Percentiles rank a stretch among this genome's conserved stretches.
Evolutionary conservation across 2,888 invertebrate species (phyloP).

Genomic region (Auanema freiburgensis): DNA sequence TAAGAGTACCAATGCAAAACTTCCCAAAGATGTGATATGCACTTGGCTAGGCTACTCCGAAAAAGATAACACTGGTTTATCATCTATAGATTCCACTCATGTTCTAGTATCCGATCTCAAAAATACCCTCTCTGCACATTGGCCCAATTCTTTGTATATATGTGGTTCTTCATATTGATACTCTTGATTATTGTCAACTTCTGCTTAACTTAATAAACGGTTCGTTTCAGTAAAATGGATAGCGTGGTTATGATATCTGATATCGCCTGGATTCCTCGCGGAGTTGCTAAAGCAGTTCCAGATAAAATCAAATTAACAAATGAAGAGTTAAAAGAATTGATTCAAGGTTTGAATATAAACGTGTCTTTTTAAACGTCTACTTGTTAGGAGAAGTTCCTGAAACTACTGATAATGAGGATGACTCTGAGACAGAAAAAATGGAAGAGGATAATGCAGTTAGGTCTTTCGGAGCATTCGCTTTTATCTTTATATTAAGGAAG

Average conservation of each 20-base stretch:
- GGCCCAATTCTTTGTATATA: slow-evolving; percentile 3
- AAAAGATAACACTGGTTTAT: neutral
- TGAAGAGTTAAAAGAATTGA: slow-evolving; percentile 47
- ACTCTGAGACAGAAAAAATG: slow-evolving; percentile 17
- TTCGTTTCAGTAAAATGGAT: slow-evolving; percentile 28
- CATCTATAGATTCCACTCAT: slow-evolving; percentile 6
- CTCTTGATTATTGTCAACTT: slow-evolving; percentile 1
- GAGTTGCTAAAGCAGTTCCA: slow-evolving; percentile 54
- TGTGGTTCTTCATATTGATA: slow-evolving; percentile 3
- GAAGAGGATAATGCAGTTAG: slow-evolving; percentile 19
- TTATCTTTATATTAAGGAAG: neutral
- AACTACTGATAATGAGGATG: slow-evolving; percentile 21
- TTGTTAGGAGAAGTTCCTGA: slow-evolving; percentile 23
- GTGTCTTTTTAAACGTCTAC: too few species aligned
- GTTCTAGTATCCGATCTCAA: neutral
- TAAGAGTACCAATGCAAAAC: slow-evolving; percentile 8
- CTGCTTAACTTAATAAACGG: slow-evolving; percentile 8
- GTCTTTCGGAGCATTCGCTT: too few species aligned
- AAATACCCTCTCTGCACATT: neutral
- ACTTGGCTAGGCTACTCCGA: neutral
- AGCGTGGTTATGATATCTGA: slow-evolving; percentile 47
- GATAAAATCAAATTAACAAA: slow-evolving; percentile 53
- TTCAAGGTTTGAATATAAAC: slow-evolving; percentile 43
- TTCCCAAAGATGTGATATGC: slow-evolving; percentile 6
- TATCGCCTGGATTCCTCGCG: slow-evolving; percentile 53